Evolutionary conservation across 2,113 vertebrate genomes (phyloP).

Genomic region (Ancistrus triradiatus): DNA sequence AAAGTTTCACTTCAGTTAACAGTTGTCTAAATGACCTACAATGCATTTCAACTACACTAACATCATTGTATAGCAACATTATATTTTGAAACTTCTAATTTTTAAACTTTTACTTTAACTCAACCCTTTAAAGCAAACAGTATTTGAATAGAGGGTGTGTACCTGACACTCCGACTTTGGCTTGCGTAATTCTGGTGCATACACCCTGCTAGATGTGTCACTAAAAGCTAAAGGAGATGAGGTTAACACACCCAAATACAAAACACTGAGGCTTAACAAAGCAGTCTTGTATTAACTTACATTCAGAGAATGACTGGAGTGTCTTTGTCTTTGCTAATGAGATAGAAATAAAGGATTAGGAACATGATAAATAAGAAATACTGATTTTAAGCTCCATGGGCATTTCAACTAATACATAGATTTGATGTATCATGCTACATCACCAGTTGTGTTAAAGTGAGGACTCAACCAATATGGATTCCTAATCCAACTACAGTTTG

Average conservation of each 20-base stretch:
- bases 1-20: too few species aligned
- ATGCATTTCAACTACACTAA: too few species aligned
- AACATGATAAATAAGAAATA: background rate
- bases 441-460: too few species aligned
- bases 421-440: too few species aligned
- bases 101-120: background rate
- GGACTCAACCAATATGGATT: too few species aligned
- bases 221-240: slow-evolving; percentile 63
- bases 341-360: background rate
- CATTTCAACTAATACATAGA: too few species aligned
- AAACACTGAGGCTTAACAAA: background rate
- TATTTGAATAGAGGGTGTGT: background rate
- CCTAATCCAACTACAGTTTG: too few species aligned
- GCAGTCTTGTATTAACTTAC: slow-evolving; percentile 61
- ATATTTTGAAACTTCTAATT: too few species aligned
- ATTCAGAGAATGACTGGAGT: slow-evolving; percentile 79
- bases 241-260: background rate
- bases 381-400: too few species aligned
- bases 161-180: slow-evolving; percentile 89
- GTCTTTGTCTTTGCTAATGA: slow-evolving; percentile 75
- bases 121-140: background rate
- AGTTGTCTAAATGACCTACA: too few species aligned
- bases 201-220: slow-evolving; percentile 70
- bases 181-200: slow-evolving; percentile 83
- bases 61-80: too few species aligned